phyloP scores from a whole-genome alignment of 2,888 invertebrate genomes.

The Lomographa bimaculata region DNA sequence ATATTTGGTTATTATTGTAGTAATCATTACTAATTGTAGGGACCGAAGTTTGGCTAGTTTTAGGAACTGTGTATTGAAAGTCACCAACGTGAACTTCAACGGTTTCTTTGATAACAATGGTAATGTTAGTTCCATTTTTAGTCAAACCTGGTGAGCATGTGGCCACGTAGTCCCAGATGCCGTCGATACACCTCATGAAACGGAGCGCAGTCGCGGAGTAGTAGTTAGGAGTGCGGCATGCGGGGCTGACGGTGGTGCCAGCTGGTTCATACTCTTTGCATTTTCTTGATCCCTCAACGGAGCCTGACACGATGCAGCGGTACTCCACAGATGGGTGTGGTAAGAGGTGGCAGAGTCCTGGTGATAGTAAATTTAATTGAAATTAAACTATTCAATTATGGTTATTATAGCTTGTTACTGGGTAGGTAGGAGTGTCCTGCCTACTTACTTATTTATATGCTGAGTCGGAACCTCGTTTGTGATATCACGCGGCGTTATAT shows the following conservation, averaged over 20 bases:
- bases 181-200: constrained; percentile 26
- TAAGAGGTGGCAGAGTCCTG: constrained; percentile 22
- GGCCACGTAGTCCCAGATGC: constrained; percentile 23
- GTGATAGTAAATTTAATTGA: too few species aligned
- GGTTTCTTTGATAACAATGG: constrained; percentile 50
- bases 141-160: constrained; percentile 33
- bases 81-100: constrained; percentile 45
- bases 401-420: too few species aligned
- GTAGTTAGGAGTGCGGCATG: constrained; percentile 23
- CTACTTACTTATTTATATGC: too few species aligned
- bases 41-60: too few species aligned
- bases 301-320: constrained; percentile 24
- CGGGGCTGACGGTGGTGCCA: constrained; percentile 24
- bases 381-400: too few species aligned
- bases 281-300: constrained; percentile 12
- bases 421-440: too few species aligned
- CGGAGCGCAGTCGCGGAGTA: constrained; percentile 17
- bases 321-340: constrained; percentile 27
- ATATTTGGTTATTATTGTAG: constrained; percentile 1
- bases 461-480: too few species aligned
- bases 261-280: constrained; percentile 20
- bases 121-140: constrained; percentile 54
- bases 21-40: too few species aligned
- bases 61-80: constrained; percentile 20
- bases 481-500: too few species aligned